phyloP scores from a whole-genome alignment of 2,113 vertebrate species.

The Microcebus murinus region DNA sequence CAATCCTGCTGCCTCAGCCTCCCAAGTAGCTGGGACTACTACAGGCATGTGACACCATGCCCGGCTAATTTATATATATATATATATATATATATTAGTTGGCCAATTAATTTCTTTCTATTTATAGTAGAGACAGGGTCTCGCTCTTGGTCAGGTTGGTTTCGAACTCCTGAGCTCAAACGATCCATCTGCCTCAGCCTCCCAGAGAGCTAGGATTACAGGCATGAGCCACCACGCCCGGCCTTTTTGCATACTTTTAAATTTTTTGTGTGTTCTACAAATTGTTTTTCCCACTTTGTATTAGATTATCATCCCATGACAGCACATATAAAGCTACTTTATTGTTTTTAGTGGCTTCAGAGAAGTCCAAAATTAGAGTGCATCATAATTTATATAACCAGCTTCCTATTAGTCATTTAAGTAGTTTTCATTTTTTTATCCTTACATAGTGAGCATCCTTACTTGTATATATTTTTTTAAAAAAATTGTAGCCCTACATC shows the following conservation, averaged over 20 bases:
- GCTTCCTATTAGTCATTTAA: constrained; percentile 19
- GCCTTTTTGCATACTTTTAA: background rate
- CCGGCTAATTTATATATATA: too few species aligned
- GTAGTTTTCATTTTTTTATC: background rate
- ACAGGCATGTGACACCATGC: too few species aligned
- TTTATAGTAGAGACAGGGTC: too few species aligned
- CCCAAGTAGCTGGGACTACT: too few species aligned
- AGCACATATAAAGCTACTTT: background rate
- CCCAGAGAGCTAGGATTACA: too few species aligned
- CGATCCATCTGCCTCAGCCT: too few species aligned
- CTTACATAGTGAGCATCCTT: background rate
- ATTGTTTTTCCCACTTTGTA: constrained; percentile 15
- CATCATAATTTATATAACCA: background rate
- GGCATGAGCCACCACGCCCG: too few species aligned
- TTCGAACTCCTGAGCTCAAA: too few species aligned
- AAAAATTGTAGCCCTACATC: background rate
- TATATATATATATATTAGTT: too few species aligned
- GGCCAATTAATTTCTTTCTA: too few species aligned
- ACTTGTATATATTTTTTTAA: background rate
- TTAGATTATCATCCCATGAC: background rate
- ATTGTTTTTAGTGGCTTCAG: constrained; percentile 22
- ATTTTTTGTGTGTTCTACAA: background rate
- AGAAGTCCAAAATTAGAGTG: background rate
- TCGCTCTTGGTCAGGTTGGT: too few species aligned
- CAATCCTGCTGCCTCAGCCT: too few species aligned